Conservation (phyloP, 2,797 vertebrate species). For the Meda fulgida region DNA sequence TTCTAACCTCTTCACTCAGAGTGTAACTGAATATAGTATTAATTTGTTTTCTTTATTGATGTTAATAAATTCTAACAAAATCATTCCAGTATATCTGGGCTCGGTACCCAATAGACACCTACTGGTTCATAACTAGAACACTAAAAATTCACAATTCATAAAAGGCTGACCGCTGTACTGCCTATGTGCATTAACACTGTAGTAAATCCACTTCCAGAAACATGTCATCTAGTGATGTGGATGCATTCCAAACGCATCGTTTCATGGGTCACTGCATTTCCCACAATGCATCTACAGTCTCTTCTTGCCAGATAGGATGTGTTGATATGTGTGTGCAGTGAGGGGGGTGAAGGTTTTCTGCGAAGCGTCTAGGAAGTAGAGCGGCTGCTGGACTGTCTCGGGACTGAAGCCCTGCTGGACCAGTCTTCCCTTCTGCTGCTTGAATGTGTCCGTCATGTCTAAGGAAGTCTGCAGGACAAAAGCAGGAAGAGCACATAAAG, state of each 20-base stretch:
- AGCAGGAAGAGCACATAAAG: conserved; percentile 25
- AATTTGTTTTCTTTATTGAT: not conserved
- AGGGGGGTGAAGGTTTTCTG: conserved; percentile 77
- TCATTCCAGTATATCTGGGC: not conserved
- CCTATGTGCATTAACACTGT: no score
- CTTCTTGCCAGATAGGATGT: conserved; percentile 76
- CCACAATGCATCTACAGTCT: conserved; percentile 69
- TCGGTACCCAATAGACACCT: not conserved
- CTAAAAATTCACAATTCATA: not conserved
- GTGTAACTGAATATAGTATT: not conserved
- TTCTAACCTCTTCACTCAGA: no score
- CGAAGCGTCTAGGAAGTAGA: conserved; percentile 80
- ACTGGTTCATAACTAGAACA: not conserved
- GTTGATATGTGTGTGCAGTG: conserved; percentile 66
- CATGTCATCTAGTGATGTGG: not conserved
- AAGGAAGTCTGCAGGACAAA: conserved; percentile 73
- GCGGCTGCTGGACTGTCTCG: conserved; percentile 61
- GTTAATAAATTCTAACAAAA: not conserved
- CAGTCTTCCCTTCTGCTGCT: conserved; percentile 86
- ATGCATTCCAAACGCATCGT: not conserved
- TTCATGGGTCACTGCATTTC: not conserved
- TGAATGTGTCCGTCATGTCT: conserved; percentile 89
- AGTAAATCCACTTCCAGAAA: not conserved
- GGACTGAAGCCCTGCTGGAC: conserved; percentile 84
- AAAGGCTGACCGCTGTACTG: not conserved